Conservation (phyloP, 2,888 invertebrate genomes). For the Orthosia gracilis region DNA sequence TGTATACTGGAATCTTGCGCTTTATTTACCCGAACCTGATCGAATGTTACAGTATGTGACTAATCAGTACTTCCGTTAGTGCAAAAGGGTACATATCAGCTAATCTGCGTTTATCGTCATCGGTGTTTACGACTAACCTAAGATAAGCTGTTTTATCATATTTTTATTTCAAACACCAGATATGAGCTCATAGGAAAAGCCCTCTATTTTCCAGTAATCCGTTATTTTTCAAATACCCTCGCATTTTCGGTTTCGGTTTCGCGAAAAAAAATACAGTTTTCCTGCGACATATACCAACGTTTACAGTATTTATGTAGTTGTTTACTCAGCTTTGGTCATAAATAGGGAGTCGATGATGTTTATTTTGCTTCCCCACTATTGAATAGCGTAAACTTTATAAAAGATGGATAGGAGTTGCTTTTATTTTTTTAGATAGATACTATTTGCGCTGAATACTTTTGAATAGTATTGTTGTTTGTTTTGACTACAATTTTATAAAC, state of each 20-base stretch:
- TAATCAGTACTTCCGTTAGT: too few relatives aligned
- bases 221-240: background rate
- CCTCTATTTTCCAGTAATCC: background rate
- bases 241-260: background rate
- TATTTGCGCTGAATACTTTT: background rate
- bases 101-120: too few relatives aligned
- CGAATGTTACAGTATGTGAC: too few relatives aligned
- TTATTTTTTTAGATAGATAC: background rate
- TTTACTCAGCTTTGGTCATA: slow-evolving; percentile 51
- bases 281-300: background rate
- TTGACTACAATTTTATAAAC: background rate
- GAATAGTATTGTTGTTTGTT: background rate
- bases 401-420: background rate
- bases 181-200: background rate
- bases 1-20: too few relatives aligned
- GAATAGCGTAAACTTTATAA: slow-evolving; percentile 29
- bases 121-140: too few relatives aligned
- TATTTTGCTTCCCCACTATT: slow-evolving; percentile 38
- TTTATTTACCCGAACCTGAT: too few relatives aligned
- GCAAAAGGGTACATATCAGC: too few relatives aligned
- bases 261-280: background rate
- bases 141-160: too few relatives aligned
- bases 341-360: slow-evolving; percentile 53
- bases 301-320: slow-evolving; percentile 57
- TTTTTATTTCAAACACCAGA: background rate